Conservation (phyloP, 2,113 vertebrate genomes). For the Aleadryas rufinucha region DNA sequence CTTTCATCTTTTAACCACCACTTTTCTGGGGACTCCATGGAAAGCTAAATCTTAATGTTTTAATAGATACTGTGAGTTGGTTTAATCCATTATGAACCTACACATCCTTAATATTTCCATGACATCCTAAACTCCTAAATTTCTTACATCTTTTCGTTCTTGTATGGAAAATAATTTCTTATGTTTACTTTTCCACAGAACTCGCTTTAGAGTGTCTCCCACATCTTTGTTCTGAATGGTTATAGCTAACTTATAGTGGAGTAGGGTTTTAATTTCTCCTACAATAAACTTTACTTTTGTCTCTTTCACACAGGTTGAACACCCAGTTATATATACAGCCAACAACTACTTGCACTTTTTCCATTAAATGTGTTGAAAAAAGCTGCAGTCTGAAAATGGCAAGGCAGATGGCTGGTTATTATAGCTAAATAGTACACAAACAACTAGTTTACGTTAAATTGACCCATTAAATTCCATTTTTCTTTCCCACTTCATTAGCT, state of each 20-base stretch:
- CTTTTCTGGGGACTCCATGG: not conserved
- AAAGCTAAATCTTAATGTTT: not conserved
- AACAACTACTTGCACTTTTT: not conserved
- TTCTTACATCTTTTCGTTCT: not conserved
- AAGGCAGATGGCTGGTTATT: not conserved
- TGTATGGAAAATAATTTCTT: not conserved
- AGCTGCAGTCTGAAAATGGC: not conserved
- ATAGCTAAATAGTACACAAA: not conserved
- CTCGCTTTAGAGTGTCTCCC: not conserved
- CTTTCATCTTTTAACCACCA: not conserved
- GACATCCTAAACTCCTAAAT: not conserved
- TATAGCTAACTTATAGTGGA: not conserved
- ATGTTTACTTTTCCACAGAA: not conserved
- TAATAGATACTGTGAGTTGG: not conserved
- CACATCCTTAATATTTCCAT: not conserved
- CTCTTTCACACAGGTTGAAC: not conserved
- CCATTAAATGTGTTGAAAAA: not conserved
- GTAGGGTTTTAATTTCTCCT: not conserved
- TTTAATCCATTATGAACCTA: not conserved
- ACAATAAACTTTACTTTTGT: not conserved
- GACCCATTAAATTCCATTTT: not conserved
- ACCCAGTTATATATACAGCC: not conserved
- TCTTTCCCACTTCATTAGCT: not conserved
- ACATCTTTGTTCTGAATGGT: not conserved
- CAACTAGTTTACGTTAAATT: not conserved